Conservation (phyloP, 2,797 vertebrate genomes). For the Lutjanus campechanus region DNA sequence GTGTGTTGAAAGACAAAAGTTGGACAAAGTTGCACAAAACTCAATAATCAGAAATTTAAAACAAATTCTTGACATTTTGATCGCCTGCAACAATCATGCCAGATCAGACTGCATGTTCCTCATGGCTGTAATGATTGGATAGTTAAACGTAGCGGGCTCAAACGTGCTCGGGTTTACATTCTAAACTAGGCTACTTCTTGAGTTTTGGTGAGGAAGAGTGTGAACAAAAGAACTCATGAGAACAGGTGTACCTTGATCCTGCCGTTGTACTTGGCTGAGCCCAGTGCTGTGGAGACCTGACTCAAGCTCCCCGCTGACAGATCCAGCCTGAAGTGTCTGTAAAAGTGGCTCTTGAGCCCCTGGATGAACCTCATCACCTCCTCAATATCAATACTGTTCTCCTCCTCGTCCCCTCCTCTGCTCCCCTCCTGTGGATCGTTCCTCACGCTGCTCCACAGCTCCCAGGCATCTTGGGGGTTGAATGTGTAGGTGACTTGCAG, state of each 20-base stretch:
- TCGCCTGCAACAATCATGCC: too few species aligned
- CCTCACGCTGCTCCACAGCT: slow-evolving; percentile 91
- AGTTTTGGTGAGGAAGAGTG: too few species aligned
- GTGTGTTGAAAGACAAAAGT: not conserved
- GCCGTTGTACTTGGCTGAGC: slow-evolving; percentile 89
- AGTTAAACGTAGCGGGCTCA: too few species aligned
- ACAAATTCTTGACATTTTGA: too few species aligned
- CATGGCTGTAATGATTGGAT: too few species aligned
- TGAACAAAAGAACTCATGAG: too few species aligned
- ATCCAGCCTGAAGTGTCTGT: slow-evolving; percentile 93
- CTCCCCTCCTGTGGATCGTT: slow-evolving; percentile 62
- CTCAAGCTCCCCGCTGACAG: slow-evolving; percentile 89
- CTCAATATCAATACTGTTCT: slow-evolving; percentile 85
- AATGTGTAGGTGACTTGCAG: slow-evolving; percentile 90
- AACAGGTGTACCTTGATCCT: slow-evolving; percentile 90
- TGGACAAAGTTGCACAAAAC: too few species aligned
- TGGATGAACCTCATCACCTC: slow-evolving; percentile 91
- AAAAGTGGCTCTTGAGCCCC: slow-evolving; percentile 91
- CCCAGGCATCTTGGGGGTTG: slow-evolving; percentile 89
- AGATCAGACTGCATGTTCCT: too few species aligned
- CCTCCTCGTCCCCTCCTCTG: slow-evolving; percentile 32
- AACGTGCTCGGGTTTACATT: too few species aligned
- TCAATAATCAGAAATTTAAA: too few species aligned
- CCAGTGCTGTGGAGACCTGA: slow-evolving; percentile 91
- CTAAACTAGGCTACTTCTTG: too few species aligned